A percentile compares a stretch with the other conserved stretches of the same genome.
These are phyloP conservation scores for Bombycilla garrulus DNA, from an alignment of 2,113 vertebrate species.

Conservation along the genomic window DNA sequence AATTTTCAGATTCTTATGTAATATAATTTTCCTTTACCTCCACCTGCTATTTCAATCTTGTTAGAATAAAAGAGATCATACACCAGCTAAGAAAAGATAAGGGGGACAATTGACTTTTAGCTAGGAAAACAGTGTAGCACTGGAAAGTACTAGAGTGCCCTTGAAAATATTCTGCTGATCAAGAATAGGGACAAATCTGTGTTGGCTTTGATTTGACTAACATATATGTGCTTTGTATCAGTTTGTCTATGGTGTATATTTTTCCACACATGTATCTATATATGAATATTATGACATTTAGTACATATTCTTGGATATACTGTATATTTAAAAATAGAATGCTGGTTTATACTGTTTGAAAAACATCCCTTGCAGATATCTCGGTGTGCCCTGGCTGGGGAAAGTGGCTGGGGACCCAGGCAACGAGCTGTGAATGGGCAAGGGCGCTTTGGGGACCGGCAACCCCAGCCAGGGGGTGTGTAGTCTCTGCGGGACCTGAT, in stretches of 20 bases:
- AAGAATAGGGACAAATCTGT: neutral
- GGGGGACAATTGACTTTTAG: rapidly evolving
- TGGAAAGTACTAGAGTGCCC: neutral
- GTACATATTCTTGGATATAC: neutral
- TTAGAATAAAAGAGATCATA: neutral
- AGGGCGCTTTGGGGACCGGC: neutral
- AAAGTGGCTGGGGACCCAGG: neutral
- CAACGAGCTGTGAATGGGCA: neutral
- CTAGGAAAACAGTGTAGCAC: neutral
- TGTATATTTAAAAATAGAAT: neutral
- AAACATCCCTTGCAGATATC: neutral
- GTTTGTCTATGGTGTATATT: neutral
- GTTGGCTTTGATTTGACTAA: neutral
- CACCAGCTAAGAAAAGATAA: neutral
- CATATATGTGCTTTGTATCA: neutral
- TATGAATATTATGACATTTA: neutral
- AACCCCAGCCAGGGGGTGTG: neutral
- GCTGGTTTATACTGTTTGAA: neutral
- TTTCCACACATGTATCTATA: neutral
- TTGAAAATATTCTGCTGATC: neutral
- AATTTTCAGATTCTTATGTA: neutral
- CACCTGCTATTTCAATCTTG: neutral
- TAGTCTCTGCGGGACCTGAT: neutral
- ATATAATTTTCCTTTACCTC: neutral
- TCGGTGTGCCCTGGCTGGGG: neutral